Evolutionary conservation across 1,140 invertebrate species (phyloP).

Genomic region (Vanessa atalanta): DNA sequence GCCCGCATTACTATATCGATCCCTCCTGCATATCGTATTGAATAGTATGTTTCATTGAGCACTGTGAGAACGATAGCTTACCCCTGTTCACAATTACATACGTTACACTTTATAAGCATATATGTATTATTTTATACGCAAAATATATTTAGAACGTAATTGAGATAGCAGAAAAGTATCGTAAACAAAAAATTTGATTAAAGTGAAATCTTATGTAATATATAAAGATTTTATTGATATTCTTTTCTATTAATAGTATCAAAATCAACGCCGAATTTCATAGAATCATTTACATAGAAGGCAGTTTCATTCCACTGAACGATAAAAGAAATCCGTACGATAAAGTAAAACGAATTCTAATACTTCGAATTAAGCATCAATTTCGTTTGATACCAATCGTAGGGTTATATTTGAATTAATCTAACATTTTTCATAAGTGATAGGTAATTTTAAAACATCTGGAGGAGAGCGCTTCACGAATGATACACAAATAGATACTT

Average conservation of each 20-base stretch:
- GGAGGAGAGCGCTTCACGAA: conserved; percentile 29
- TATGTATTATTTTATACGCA: neutral
- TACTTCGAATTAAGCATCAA: conserved; percentile 33
- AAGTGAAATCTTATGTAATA: too few species aligned
- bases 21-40: conserved; percentile 55
- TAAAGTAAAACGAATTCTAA: conserved; percentile 37
- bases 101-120: neutral
- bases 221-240: neutral
- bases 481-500: conserved; percentile 34
- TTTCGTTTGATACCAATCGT: conserved; percentile 41
- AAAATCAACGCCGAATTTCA: conserved; percentile 45
- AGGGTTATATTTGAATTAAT: conserved; percentile 62
- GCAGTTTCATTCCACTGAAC: conserved; percentile 53
- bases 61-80: conserved; percentile 39
- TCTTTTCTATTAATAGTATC: conserved; percentile 42
- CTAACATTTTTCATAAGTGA: conserved; percentile 53
- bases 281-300: conserved; percentile 54
- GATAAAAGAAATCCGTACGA: conserved; percentile 17
- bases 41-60: conserved; percentile 44
- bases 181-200: too few species aligned
- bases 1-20: conserved; percentile 61
- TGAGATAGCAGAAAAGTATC: too few species aligned
- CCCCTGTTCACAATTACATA: conserved; percentile 39
- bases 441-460: conserved; percentile 47
- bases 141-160: neutral